phyloP scores from a whole-genome alignment of 2,113 vertebrate species.

The Microtus ochrogaster region DNA sequence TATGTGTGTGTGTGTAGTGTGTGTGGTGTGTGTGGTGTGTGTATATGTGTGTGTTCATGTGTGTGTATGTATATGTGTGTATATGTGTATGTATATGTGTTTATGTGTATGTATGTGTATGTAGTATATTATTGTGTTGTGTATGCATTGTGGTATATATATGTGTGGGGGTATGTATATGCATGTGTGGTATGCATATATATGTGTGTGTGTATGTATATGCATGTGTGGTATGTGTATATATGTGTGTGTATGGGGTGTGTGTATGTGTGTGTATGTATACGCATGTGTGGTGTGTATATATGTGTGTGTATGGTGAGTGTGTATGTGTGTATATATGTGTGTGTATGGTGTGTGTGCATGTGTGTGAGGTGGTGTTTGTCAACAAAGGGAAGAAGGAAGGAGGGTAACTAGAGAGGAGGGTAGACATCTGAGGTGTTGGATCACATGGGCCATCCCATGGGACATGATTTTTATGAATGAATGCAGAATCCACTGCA shows the following conservation, averaged over 20 bases:
- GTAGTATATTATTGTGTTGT: too few relatives aligned
- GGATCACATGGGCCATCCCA: not conserved
- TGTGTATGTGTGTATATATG: too few relatives aligned
- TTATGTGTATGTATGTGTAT: not conserved
- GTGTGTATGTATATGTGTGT: not conserved
- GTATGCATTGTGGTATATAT: not conserved
- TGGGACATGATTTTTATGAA: not conserved
- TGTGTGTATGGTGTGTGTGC: not conserved
- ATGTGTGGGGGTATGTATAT: not conserved
- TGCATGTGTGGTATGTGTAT: too few relatives aligned
- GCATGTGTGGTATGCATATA: too few relatives aligned
- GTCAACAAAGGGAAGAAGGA: not conserved
- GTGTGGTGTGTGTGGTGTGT: not conserved
- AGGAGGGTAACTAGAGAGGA: not conserved
- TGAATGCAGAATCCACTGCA: not conserved
- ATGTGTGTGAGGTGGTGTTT: not conserved
- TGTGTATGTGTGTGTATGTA: too few relatives aligned
- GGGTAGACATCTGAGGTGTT: not conserved
- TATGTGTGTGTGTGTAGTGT: not conserved
- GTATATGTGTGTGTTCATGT: not conserved
- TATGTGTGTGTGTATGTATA: not conserved
- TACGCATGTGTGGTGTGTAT: too few relatives aligned
- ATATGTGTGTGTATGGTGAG: too few relatives aligned
- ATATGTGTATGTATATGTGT: not conserved
- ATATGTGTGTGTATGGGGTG: too few relatives aligned